Percentiles rank a stretch among this genome's conserved stretches.
phyloP scores from a whole-genome alignment of 1,140 invertebrate genomes.

The Reticulitermes speratus region DNA sequence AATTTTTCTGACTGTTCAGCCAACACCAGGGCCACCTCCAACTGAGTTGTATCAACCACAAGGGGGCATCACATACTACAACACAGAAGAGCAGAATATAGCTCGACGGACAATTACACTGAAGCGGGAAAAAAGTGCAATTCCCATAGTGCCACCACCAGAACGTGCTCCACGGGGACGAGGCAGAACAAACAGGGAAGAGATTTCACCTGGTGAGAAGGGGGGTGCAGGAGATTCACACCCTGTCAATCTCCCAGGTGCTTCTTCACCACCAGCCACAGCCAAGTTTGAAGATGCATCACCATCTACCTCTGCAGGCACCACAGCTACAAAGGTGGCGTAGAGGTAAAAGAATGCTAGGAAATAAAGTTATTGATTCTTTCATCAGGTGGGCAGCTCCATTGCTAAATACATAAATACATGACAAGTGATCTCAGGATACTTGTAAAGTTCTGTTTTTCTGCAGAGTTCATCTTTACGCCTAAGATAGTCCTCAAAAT shows the following conservation, averaged over 20 bases:
- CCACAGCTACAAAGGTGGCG: neutral
- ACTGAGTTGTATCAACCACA: conserved; percentile 57
- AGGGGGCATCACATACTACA: conserved; percentile 59
- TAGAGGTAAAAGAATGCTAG: conserved; percentile 1
- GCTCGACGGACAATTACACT: conserved; percentile 43
- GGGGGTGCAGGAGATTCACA: neutral
- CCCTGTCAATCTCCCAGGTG: neutral
- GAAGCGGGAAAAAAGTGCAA: conserved; percentile 57
- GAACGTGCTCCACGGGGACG: conserved; percentile 40
- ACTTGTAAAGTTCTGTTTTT: neutral
- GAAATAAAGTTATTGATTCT: neutral
- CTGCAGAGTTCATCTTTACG: neutral
- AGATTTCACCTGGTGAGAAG: neutral
- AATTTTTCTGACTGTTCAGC: neutral
- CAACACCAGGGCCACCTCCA: conserved; percentile 43
- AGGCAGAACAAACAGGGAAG: neutral
- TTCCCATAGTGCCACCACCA: conserved; percentile 61
- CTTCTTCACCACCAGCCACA: neutral
- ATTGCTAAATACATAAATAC: neutral
- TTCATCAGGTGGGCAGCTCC: neutral
- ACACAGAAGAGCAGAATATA: conserved; percentile 48
- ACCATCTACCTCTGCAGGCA: neutral
- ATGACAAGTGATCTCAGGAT: neutral
- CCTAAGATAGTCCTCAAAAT: neutral
- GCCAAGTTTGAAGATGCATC: neutral